Conservation (phyloP, 2,888 invertebrate species). For the Tromatobia lineatoria region DNA sequence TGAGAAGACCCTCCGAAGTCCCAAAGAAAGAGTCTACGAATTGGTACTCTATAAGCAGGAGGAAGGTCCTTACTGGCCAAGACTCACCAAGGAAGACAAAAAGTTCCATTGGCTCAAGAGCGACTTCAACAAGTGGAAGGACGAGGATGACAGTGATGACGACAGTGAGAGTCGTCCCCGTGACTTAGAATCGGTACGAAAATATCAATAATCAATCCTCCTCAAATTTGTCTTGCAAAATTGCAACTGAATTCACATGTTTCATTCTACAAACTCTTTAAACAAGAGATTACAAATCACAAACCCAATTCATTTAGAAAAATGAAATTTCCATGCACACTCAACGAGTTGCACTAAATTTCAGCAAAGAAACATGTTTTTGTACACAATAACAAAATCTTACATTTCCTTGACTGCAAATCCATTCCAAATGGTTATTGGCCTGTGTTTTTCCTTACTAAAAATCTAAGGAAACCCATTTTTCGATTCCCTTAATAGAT, state of each 20-base stretch:
- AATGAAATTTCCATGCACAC: neutral
- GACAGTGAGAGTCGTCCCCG: slow-evolving; percentile 86
- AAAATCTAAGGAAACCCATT: too few relatives aligned
- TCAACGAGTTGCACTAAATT: neutral
- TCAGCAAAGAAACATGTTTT: neutral
- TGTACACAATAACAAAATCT: neutral
- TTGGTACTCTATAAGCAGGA: slow-evolving; percentile 90
- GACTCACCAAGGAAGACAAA: slow-evolving; percentile 94
- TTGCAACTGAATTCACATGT: neutral
- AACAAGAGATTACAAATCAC: neutral
- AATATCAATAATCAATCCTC: slow-evolving; percentile 21
- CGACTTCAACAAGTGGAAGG: slow-evolving; percentile 99
- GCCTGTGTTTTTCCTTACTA: too few relatives aligned
- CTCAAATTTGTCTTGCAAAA: neutral
- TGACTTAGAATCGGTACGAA: slow-evolving; percentile 79
- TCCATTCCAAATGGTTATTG: too few relatives aligned
- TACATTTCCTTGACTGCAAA: too few relatives aligned
- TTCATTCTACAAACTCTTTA: neutral
- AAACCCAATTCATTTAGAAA: neutral
- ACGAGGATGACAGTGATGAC: slow-evolving; percentile 97
- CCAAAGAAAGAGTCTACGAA: slow-evolving; percentile 92
- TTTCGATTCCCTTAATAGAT: too few relatives aligned
- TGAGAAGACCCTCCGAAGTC: slow-evolving; percentile 91
- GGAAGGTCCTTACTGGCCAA: slow-evolving; percentile 94
- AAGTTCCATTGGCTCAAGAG: slow-evolving; percentile 98